Evolutionary conservation across 2,888 invertebrate genomes (phyloP).

Genomic region (Microdon myrmicae): DNA sequence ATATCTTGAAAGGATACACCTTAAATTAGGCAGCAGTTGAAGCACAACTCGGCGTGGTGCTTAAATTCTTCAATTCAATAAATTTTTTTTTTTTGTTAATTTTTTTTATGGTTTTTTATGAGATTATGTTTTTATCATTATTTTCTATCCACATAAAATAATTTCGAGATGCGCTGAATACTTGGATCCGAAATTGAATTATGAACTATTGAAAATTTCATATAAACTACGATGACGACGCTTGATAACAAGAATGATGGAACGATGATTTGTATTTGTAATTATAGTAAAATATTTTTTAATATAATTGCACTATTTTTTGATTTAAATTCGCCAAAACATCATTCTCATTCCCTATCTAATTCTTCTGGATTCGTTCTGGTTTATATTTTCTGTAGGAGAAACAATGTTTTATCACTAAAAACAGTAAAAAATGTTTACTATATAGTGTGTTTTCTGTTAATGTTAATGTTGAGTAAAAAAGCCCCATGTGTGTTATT

Average conservation of each 20-base stretch:
- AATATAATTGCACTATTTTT: constrained; percentile 1
- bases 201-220: constrained; percentile 38
- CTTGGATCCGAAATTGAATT: constrained; percentile 27
- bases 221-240: constrained; percentile 38
- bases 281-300: too few relatives aligned
- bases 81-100: neutral
- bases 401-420: too few relatives aligned
- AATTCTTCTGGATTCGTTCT: constrained; percentile 28
- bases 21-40: constrained; percentile 4
- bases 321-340: constrained; percentile 3
- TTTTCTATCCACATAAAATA: constrained; percentile 29
- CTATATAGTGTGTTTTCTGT: neutral
- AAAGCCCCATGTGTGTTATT: constrained; percentile 20
- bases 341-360: constrained; percentile 17
- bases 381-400: constrained; percentile 25
- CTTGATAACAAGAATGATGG: constrained; percentile 18
- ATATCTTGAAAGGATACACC: neutral
- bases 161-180: constrained; percentile 30
- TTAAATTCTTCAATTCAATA: constrained; percentile 35
- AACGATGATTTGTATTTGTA: constrained; percentile 17
- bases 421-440: neutral
- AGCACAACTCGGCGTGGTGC: constrained; percentile 9
- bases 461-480: constrained; percentile 19
- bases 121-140: constrained; percentile 9
- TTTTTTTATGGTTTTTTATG: neutral